Conservation (phyloP, 2,797 vertebrate species). For the Pelochelys cantorii region DNA sequence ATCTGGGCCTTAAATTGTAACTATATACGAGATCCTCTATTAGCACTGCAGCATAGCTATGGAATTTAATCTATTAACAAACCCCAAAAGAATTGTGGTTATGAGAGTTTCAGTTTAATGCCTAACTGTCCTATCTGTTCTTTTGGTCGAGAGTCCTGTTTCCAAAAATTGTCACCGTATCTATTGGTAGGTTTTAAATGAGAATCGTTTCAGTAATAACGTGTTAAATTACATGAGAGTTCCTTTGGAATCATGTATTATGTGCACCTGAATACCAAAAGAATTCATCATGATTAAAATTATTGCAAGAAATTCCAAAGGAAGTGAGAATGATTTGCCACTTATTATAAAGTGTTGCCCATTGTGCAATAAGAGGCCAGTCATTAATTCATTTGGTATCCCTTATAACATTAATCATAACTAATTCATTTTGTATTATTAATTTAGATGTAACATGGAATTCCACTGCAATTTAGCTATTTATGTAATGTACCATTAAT, state of each 20-base stretch:
- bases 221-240: slow-evolving; percentile 52
- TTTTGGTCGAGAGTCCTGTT: background rate
- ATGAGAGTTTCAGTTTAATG: background rate
- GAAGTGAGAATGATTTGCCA: slow-evolving; percentile 70
- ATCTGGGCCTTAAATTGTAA: background rate
- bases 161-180: background rate
- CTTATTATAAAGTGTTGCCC: slow-evolving; percentile 74
- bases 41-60: background rate
- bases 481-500: slow-evolving; percentile 74
- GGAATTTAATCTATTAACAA: background rate
- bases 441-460: slow-evolving; percentile 65
- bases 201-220: slow-evolving; percentile 39
- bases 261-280: slow-evolving; percentile 69
- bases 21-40: fast-evolving
- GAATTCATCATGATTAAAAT: slow-evolving; percentile 72
- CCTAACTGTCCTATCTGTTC: background rate
- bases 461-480: slow-evolving; percentile 64
- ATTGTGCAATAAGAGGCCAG: slow-evolving; percentile 67
- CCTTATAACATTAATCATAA: slow-evolving; percentile 68
- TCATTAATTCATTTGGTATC: slow-evolving; percentile 73
- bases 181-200: slow-evolving; percentile 26
- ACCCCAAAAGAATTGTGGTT: fast-evolving
- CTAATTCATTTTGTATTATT: slow-evolving; percentile 69
- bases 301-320: slow-evolving; percentile 67
- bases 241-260: slow-evolving; percentile 60